Conservation (phyloP, 2,797 vertebrate genomes). For the Macropus fuliginosus region DNA sequence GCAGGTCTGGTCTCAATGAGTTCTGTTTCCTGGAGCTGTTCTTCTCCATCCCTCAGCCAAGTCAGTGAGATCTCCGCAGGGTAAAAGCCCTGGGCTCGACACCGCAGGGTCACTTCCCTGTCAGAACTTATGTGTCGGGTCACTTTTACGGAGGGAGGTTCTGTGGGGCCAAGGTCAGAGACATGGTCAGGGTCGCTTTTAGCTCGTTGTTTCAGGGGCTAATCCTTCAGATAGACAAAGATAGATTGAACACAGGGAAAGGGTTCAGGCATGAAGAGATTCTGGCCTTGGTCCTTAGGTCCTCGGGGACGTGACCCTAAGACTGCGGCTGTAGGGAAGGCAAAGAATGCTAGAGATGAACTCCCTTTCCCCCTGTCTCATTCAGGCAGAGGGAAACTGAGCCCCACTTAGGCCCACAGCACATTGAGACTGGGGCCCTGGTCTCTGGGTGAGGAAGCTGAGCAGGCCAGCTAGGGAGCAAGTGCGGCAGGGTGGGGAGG, state of each 20-base stretch:
- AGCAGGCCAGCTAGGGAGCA: too few relatives aligned
- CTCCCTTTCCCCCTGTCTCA: too few relatives aligned
- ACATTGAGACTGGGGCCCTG: neutral
- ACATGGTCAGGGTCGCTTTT: neutral
- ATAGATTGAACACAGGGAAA: neutral
- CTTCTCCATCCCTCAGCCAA: neutral
- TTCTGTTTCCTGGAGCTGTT: constrained; percentile 69
- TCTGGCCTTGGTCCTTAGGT: too few relatives aligned
- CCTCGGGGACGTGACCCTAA: too few relatives aligned
- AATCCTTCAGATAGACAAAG: too few relatives aligned
- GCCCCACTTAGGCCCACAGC: too few relatives aligned
- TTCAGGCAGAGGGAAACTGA: too few relatives aligned
- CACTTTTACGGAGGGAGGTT: neutral
- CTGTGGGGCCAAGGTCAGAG: neutral
- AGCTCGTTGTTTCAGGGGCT: too few relatives aligned
- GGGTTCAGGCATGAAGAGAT: neutral
- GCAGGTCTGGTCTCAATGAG: constrained; percentile 76
- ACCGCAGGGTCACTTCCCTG: constrained; percentile 51
- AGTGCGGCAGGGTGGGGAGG: too few relatives aligned
- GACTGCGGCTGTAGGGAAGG: too few relatives aligned
- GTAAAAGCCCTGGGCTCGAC: constrained; percentile 54
- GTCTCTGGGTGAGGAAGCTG: neutral
- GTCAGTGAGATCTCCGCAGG: too few relatives aligned
- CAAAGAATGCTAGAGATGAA: too few relatives aligned
- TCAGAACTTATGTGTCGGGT: neutral